Conservation (phyloP, 2,113 vertebrate genomes). For the Pachycephala philippinensis region DNA sequence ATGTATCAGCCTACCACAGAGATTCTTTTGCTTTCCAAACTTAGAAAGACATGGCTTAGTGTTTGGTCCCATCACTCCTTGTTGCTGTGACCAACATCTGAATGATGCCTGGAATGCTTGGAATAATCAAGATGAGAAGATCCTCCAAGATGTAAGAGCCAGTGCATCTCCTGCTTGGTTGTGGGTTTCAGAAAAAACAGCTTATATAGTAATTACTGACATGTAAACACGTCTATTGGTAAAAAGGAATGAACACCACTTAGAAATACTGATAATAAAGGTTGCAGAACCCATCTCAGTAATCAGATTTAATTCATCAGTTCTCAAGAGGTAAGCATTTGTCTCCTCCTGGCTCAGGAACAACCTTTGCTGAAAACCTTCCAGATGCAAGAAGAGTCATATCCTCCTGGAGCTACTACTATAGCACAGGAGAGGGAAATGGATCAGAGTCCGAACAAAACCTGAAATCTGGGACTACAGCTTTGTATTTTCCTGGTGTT, state of each 20-base stretch:
- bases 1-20: slow-evolving; percentile 12
- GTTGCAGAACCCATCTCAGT: neutral
- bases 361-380: neutral
- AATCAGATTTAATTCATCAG: neutral
- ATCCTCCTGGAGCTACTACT: neutral
- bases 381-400: neutral
- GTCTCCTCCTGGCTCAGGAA: neutral
- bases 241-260: neutral
- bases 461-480: neutral
- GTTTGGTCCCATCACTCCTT: neutral
- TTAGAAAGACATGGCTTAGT: neutral
- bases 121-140: neutral
- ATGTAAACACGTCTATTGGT: neutral
- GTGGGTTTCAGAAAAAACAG: neutral
- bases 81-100: neutral
- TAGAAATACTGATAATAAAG: neutral
- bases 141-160: neutral
- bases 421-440: neutral
- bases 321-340: neutral
- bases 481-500: neutral
- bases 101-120: neutral
- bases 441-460: neutral
- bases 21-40: neutral
- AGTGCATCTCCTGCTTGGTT: neutral
- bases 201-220: neutral